Evolutionary conservation across 2,113 vertebrate genomes (phyloP).

Genomic region (Datnioides undecimradiatus): DNA sequence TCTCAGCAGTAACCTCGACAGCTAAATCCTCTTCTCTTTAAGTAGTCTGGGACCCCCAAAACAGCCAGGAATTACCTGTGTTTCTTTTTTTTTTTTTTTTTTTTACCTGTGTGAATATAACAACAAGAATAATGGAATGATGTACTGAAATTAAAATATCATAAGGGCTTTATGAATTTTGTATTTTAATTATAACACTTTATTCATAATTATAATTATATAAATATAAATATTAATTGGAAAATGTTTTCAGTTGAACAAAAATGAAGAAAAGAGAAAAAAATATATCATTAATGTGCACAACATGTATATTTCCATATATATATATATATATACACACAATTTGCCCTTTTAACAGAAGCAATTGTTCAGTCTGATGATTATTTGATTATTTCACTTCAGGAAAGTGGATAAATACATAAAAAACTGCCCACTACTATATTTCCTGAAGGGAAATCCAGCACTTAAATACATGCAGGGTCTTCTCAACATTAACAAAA

Average conservation of each 20-base stretch:
- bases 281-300: too few species aligned
- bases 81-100: not conserved
- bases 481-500: too few species aligned
- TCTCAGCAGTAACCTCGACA: slow-evolving; percentile 86
- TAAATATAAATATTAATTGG: not conserved
- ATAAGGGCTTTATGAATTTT: not conserved
- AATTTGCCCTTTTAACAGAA: too few species aligned
- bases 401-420: too few species aligned
- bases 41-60: slow-evolving; percentile 21
- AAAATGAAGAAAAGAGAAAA: not conserved
- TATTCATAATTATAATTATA: not conserved
- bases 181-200: not conserved
- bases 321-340: too few species aligned
- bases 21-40: slow-evolving; percentile 76
- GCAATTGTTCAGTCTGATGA: too few species aligned
- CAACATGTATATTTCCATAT: too few species aligned
- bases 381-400: too few species aligned
- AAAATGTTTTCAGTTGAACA: not conserved
- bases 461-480: too few species aligned
- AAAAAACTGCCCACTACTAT: too few species aligned
- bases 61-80: slow-evolving; percentile 33
- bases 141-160: not conserved
- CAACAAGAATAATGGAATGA: not conserved
- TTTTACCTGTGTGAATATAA: not conserved
- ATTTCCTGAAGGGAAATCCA: too few species aligned